Conservation (phyloP, 64 coral and sea anemone species). For the Stylophora pistillata region DNA sequence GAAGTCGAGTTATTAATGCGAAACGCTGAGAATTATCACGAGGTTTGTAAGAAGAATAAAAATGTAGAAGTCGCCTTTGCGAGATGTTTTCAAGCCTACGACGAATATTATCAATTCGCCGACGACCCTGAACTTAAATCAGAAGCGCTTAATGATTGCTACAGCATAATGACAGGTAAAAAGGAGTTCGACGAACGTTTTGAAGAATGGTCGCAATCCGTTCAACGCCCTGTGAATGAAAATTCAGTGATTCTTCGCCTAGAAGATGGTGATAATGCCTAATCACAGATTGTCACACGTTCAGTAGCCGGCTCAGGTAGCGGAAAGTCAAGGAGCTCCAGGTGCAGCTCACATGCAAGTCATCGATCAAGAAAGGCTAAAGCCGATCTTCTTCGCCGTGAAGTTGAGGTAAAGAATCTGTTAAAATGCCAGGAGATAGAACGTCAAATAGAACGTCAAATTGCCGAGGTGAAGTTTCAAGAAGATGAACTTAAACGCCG, state of each 20-base stretch:
- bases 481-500: background rate
- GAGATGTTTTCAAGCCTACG: slow-evolving; percentile 5
- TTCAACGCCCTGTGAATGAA: no score
- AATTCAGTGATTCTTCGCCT: no score
- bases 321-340: background rate
- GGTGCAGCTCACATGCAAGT: background rate
- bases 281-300: no score
- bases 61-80: background rate
- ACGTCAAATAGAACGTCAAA: background rate
- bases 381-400: background rate
- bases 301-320: no score
- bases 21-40: no score
- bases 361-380: slow-evolving; percentile 1
- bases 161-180: background rate
- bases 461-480: background rate
- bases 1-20: no score
- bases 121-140: background rate
- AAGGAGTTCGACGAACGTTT: no score
- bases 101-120: background rate
- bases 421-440: background rate
- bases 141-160: background rate
- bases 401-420: background rate
- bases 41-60: background rate
- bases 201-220: no score
- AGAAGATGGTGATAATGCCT: no score